Base-by-base conservation (phyloP, 1,140 invertebrate genomes). In the Drosophila erecta region DNA sequence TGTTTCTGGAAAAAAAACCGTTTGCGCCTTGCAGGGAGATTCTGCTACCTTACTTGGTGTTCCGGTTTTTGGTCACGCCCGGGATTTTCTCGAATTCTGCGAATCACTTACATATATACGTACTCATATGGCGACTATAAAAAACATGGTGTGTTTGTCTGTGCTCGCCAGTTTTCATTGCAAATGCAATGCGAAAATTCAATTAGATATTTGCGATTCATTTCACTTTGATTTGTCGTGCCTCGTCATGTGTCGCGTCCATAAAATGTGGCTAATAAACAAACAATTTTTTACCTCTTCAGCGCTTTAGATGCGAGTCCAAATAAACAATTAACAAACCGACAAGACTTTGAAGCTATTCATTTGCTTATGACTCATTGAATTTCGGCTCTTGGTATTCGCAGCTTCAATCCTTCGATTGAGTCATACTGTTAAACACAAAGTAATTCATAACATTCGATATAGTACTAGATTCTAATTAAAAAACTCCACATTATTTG, bases 221-320 rank as follows among this genome's bases (percentile, higher is more conserved):
- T 64, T 64, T 69, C 10, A 38, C 66, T 70, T 70, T 57, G 64
- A 70, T 57, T 70, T 46, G 64, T 47, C 64, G 56, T 46, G 44
- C 8, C 37, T 81, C 61, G 59, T 85, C 72, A 86, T 86, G 78
- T 81, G 76, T 40, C 57, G 59, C 47, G 30, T 30, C 49, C 50
- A 85, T 78, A 70, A 86, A 66, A 77, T 76, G 27, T 47, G 57
- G 77, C 64, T 81, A 73, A 81, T 80, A 71, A 67, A 77, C 40
- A 77, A 64, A 55, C 55, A 74, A 79, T 57, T 22, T 51, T 62
- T 49, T 69, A 56, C 40, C 66, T 69, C 64, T 70, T 70, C 24
- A 56, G 40, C 35, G 22, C 33, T 35, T 20, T 69, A 15, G 20
- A 20, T 54, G 7, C 7, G 6, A 56, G 40, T 3, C 15, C 17